Conservation (phyloP, 2,113 vertebrate species). For the Dasyornis broadbenti region DNA sequence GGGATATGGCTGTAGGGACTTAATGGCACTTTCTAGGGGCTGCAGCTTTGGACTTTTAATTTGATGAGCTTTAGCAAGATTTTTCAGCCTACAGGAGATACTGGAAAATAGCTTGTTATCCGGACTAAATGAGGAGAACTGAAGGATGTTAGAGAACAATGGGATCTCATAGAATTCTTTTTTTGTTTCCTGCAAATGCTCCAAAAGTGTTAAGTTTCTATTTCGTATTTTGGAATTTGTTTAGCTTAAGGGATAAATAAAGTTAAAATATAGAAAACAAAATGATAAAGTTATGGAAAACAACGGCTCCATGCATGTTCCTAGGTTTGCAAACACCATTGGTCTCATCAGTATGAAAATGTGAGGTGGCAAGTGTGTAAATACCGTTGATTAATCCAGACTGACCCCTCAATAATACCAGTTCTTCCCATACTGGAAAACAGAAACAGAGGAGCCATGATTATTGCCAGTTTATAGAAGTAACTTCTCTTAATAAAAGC, state of each 20-base stretch:
- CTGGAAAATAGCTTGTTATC: neutral
- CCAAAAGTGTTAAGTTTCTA: neutral
- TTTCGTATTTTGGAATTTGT: neutral
- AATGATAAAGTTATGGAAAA: neutral
- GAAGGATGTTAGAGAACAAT: neutral
- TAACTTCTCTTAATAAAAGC: neutral
- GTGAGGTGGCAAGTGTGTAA: neutral
- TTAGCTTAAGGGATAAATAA: neutral
- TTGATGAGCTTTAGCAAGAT: neutral
- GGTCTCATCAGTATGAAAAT: neutral
- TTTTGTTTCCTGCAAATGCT: neutral
- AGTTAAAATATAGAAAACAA: neutral
- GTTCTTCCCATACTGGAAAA: neutral
- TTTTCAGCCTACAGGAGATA: neutral
- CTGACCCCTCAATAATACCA: neutral
- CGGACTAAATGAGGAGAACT: neutral
- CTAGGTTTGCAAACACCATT: neutral
- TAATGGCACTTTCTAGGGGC: neutral
- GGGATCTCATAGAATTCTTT: accelerated
- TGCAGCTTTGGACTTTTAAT: neutral
- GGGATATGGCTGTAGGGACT: neutral
- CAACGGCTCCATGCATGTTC: neutral
- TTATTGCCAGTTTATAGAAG: neutral
- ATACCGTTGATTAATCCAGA: neutral
- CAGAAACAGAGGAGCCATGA: neutral